Conservation (phyloP, 2,888 invertebrate genomes). For the Mimumesa dahlbomi region DNA sequence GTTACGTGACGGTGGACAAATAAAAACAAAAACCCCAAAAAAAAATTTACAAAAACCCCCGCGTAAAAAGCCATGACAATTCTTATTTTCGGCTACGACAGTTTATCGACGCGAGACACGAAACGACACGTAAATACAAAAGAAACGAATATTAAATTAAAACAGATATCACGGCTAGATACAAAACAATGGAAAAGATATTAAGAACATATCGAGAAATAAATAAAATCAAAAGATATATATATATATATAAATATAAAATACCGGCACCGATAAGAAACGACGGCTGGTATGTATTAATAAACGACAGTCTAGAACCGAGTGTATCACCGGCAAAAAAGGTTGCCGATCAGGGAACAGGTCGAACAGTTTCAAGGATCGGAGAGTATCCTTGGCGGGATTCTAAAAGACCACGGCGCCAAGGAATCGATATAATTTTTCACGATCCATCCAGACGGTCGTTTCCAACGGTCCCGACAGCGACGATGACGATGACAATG, state of each 20-base stretch:
- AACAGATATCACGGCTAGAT: too few species aligned
- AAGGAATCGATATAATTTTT: background rate
- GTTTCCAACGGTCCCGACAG: background rate
- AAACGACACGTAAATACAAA: too few species aligned
- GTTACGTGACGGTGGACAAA: too few species aligned
- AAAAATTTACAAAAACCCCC: background rate
- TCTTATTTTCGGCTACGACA: background rate
- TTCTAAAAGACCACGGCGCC: background rate
- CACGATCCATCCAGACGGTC: constrained; percentile 26
- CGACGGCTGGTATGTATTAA: background rate
- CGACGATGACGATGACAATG: background rate
- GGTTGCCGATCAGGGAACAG: too few species aligned
- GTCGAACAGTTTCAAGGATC: background rate
- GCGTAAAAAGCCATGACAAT: background rate
- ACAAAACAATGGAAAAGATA: too few species aligned
- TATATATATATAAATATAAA: background rate
- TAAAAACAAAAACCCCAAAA: too few species aligned
- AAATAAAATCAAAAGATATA: background rate
- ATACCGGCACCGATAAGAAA: background rate
- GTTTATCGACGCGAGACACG: too few species aligned
- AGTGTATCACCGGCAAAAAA: too few species aligned
- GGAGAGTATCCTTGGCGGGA: background rate
- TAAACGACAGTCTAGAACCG: too few species aligned
- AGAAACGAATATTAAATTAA: too few species aligned
- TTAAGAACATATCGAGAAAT: too few species aligned